Conservation (phyloP, 2,888 invertebrate species). For the Euspilapteryx auroguttella region DNA sequence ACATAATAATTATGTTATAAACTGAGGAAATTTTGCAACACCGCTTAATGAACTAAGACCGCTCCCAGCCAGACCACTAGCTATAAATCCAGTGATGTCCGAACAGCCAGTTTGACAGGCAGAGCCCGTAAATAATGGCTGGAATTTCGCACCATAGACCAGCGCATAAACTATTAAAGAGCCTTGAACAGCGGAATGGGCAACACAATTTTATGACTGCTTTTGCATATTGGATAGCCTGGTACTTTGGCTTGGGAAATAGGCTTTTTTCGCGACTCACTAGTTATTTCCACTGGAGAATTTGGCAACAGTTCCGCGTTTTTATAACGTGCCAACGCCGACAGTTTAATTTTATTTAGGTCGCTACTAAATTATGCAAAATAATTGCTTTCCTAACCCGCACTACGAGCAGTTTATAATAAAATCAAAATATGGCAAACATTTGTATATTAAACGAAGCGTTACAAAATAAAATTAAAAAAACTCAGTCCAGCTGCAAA, state of each 20-base stretch:
- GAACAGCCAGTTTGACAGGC: constrained; percentile 27
- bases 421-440: too few species aligned
- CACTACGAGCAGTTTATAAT: too few species aligned
- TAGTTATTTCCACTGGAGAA: constrained; percentile 9
- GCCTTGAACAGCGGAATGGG: constrained; percentile 19
- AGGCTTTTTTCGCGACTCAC: constrained; percentile 14
- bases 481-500: too few species aligned
- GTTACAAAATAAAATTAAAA: too few species aligned
- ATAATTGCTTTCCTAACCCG: too few species aligned
- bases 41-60: constrained; percentile 4
- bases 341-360: too few species aligned
- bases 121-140: constrained; percentile 34
- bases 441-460: too few species aligned
- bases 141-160: constrained; percentile 35
- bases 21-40: constrained; percentile 4
- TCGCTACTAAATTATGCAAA: too few species aligned
- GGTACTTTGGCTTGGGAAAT: constrained; percentile 16
- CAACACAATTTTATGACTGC: constrained; percentile 19
- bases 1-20: constrained; percentile 1
- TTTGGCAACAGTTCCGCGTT: constrained; percentile 4
- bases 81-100: constrained; percentile 26
- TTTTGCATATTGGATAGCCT: constrained; percentile 24
- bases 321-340: too few species aligned
- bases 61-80: constrained; percentile 12
- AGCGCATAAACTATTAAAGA: constrained; percentile 34